These are phyloP conservation scores for Arothron firmamentum DNA, from an alignment of 2,113 vertebrate genomes.

Conservation along the genomic window DNA sequence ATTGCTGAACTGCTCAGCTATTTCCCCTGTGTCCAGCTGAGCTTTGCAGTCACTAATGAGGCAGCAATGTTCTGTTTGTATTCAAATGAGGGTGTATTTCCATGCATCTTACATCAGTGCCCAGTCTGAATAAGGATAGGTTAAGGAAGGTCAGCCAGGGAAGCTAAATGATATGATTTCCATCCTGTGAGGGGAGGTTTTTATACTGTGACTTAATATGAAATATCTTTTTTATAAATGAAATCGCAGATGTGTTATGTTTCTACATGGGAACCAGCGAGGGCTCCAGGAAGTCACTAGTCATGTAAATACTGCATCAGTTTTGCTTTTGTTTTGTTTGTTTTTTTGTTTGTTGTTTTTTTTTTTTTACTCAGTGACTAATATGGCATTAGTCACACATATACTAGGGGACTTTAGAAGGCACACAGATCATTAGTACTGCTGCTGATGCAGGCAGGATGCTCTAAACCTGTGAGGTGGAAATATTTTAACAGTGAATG, in stretches of 20 bases:
- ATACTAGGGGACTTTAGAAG: constrained; percentile 2
- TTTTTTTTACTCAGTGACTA: too few species aligned
- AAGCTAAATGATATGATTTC: background rate
- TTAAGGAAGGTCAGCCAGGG: constrained; percentile 15
- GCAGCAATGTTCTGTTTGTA: constrained; percentile 7
- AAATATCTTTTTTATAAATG: too few species aligned
- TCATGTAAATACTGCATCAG: too few species aligned
- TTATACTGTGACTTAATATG: too few species aligned
- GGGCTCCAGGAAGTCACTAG: too few species aligned
- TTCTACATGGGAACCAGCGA: too few species aligned
- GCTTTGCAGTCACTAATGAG: constrained; percentile 48
- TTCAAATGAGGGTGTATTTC: constrained; percentile 18
- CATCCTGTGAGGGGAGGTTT: too few species aligned
- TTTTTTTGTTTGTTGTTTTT: too few species aligned
- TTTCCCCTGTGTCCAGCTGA: constrained; percentile 29
- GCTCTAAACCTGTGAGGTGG: constrained; percentile 11
- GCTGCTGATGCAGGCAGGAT: constrained; percentile 33
- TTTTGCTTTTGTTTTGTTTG: too few species aligned
- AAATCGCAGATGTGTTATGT: too few species aligned
- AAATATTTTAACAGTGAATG: constrained; percentile 4
- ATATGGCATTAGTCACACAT: background rate
- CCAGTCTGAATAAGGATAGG: constrained; percentile 3
- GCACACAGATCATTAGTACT: constrained; percentile 9
- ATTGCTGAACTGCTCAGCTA: constrained; percentile 39
- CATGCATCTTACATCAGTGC: constrained; percentile 38